Evolutionary conservation across 2,888 invertebrate genomes (phyloP), one percentile per base, ranked within the genome.

Genomic region (Aphodius granarius): DNA sequence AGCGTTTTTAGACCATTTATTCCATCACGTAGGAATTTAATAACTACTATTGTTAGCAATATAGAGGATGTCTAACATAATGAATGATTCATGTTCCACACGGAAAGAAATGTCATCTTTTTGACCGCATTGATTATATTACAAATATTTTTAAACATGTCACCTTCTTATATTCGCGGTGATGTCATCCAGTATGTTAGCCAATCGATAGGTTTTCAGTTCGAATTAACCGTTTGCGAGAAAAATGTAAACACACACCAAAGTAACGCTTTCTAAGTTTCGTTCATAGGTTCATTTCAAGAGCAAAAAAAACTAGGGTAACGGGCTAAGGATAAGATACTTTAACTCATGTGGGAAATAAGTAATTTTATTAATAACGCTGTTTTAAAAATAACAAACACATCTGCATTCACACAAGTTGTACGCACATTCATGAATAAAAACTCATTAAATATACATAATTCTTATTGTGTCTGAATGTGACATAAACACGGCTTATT

Each of bases 311-410:
- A 20, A 66, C 71, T 18, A 23, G 71, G 22, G 16, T 43, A 43
- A 43, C 43, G 43, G 43, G 13, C 43, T 9, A 43, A 43, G 9
- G 43, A 6, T 43, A 43, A 43, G 43, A 13, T 71, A 17, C 23
- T n/a, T 17, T 71, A 22, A 20, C 19, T 20, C 20, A 71, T 23
- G 4, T 21, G 22, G 71, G 62, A 72, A 62, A 72, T 72, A 18
- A 72, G 72, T 63, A 63, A 63, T 72, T 66, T 63, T 20, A 63
- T 62, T 72, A 72, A 72, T 72, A 72, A 72, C 20, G 62, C 5
- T 18, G 63, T 16, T 62, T 19, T 43, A 72, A 72, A 72, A 72
- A 43, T 43, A 65, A 68, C 68, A 68, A n/a, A n/a, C 64, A 19
- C 72, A 62, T 17, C 23, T 43, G n/a, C n/a, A 72, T 18, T 72